phyloP scores from a whole-genome alignment of 2,113 vertebrate genomes.

The Leptobrachium ailaonicum region DNA sequence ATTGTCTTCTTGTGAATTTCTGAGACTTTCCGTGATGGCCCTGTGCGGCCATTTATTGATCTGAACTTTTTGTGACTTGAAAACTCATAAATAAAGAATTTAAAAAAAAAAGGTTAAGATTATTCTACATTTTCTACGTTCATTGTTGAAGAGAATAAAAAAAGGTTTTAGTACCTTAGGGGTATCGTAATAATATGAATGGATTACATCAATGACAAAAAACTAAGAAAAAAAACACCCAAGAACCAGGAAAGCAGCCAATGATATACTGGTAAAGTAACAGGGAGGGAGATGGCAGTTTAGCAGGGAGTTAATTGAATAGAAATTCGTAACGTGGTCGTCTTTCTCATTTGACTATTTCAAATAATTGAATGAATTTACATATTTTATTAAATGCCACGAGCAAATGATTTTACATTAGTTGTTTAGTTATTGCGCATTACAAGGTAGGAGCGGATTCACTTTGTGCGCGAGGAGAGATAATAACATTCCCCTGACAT shows the following conservation, averaged over 20 bases:
- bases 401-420: constrained; percentile 61
- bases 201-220: constrained; percentile 8
- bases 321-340: constrained; percentile 55
- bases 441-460: constrained; percentile 41
- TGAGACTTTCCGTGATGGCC: no score
- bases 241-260: no score
- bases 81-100: no score
- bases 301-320: constrained; percentile 50
- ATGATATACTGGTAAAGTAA: constrained; percentile 30
- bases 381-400: constrained; percentile 66
- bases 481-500: constrained; percentile 61
- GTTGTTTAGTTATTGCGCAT: constrained; percentile 44
- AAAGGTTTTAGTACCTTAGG: no score
- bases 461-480: constrained; percentile 59
- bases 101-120: no score
- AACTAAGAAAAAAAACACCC: background rate
- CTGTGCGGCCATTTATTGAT: no score
- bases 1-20: no score
- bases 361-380: constrained; percentile 60
- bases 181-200: background rate
- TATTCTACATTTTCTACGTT: no score
- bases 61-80: no score
- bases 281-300: background rate
- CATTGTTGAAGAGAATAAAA: no score
- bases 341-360: constrained; percentile 56